Conservation (phyloP, 2,888 invertebrate species). For the Lepidocyrtinus sp. region DNA sequence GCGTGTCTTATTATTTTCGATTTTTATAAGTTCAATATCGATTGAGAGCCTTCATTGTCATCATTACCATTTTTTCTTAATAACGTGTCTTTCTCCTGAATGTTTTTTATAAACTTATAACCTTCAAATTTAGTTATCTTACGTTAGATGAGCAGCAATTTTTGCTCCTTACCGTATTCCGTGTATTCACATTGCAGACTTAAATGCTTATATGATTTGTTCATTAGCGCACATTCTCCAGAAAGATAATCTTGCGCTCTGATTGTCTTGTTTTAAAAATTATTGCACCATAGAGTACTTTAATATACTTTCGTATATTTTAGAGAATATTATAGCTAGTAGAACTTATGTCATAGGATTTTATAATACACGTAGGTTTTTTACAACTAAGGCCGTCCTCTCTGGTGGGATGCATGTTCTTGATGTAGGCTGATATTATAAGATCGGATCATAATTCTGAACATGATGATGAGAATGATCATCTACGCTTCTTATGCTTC, state of each 20-base stretch:
- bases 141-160: background rate
- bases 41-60: slow-evolving; percentile 23
- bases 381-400: too few relatives aligned
- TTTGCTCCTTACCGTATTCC: background rate
- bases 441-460: background rate
- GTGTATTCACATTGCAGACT: too few relatives aligned
- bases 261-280: too few relatives aligned
- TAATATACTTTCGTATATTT: background rate
- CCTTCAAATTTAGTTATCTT: background rate
- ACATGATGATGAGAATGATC: background rate
- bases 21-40: background rate
- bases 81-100: slow-evolving; percentile 37
- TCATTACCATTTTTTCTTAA: slow-evolving; percentile 44
- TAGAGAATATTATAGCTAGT: background rate
- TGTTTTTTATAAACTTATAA: too few relatives aligned
- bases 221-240: too few relatives aligned
- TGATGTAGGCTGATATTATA: background rate
- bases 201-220: too few relatives aligned
- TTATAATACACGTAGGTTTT: background rate
- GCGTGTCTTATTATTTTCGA: too few relatives aligned
- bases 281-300: too few relatives aligned
- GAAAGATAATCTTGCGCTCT: too few relatives aligned
- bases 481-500: too few relatives aligned
- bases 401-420: background rate
- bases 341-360: background rate